Base-by-base conservation (phyloP, 2,113 vertebrate species). In the Saiga tatarica region DNA sequence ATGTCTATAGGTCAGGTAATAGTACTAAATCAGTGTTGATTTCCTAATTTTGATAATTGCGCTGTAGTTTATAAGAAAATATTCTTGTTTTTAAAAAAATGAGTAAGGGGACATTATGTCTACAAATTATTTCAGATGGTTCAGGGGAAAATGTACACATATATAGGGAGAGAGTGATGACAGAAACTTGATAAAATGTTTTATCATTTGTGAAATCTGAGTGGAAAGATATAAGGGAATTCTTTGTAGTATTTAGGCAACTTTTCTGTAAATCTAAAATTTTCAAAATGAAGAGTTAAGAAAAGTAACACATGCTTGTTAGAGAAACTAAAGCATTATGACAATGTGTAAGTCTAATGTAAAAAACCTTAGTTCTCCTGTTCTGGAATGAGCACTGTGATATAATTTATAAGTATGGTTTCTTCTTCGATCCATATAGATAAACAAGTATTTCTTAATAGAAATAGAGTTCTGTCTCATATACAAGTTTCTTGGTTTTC, bases 241-340 rank as follows among this genome's bases (percentile, higher is more conserved):
- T 88, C 36, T 89, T 86, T 82, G 21, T 96, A 42, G 30, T 64
- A 39, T 39, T 94, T 91, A 57, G 52, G 45, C 36, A 91, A 21
- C 25, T 97, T 95, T 93, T 96, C 57, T 82, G 4, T 92, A 87
- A 94, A n/a, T 60, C 42, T 88, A 57, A 89, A 95, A 82, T 87
- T 90, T 89, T 92, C 64, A 71, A 55, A 90, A 81, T 82, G 55
- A 94, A 91, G 62, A 89, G 36, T 88, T 79, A 79, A 94, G 90
- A 85, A 85, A 92, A 94, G 25, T 62, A 87, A 42, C 36, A 74
- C 7, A 42, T 50, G 19, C 47, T 92, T 78, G 25, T 93, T 87
- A 71, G 13, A 84, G 87, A 62, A 55, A n/a, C 64, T 64, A 55
- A 95, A 86, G 12, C n/a, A 47, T 2, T 52, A 64, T n/a, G 57